These are phyloP conservation scores for Picus viridis DNA, from an alignment of 2,797 vertebrate species.

Conservation along the genomic window DNA sequence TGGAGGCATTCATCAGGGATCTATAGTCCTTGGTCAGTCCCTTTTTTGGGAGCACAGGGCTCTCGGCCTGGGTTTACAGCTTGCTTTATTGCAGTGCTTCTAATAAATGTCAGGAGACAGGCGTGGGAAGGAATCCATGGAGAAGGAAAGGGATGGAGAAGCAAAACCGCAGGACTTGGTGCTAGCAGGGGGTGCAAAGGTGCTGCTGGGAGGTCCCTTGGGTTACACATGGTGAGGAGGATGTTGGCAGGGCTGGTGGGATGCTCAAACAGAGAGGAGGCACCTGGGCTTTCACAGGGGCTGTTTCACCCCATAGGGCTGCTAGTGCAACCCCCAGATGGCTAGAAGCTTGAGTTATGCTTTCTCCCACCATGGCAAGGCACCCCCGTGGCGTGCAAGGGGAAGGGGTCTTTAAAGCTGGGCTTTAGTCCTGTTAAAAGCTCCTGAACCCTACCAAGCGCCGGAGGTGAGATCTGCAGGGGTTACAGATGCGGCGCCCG, in stretches of 20 bases:
- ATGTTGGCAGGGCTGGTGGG: background rate
- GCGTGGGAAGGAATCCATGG: slow-evolving; percentile 32
- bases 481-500: slow-evolving; percentile 44
- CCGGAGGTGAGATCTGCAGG: slow-evolving; percentile 24
- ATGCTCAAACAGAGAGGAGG: background rate
- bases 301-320: background rate
- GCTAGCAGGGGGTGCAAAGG: background rate
- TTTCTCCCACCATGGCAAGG: background rate
- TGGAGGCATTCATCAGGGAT: accelerated
- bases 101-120: slow-evolving; percentile 19
- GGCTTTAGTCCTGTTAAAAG: slow-evolving; percentile 71
- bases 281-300: background rate
- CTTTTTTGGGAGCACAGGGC: background rate
- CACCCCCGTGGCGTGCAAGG: background rate
- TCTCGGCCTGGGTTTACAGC: background rate
- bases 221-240: background rate
- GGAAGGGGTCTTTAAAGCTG: slow-evolving; percentile 34
- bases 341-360: background rate
- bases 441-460: slow-evolving; percentile 33
- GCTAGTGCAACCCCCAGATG: background rate
- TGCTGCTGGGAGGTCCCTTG: background rate
- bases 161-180: background rate
- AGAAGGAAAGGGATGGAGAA: slow-evolving; percentile 50
- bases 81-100: background rate
- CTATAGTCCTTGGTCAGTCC: background rate